Percentiles rank a stretch among this genome's conserved stretches.
phyloP scores from a whole-genome alignment of 2,113 vertebrate species.

The Coptodon rendalli region DNA sequence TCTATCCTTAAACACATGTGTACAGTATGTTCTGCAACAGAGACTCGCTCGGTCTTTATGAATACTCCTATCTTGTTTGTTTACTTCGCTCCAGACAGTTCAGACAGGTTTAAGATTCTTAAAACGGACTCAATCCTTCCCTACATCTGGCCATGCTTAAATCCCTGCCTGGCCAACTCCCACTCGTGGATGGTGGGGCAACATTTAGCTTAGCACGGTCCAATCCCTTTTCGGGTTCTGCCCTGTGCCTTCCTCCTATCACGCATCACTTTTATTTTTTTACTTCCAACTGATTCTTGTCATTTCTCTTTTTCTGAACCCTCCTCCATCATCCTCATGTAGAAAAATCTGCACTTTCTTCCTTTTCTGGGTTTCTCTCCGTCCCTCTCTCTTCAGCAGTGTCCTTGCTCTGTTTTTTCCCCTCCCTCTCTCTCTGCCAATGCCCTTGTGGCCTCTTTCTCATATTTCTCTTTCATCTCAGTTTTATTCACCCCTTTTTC shows the following conservation, averaged over 20 bases:
- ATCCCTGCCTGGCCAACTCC: constrained; percentile 25
- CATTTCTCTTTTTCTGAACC: not conserved
- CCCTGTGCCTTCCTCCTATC: not conserved
- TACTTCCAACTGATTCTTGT: not conserved
- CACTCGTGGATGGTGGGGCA: not conserved
- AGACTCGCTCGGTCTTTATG: not conserved
- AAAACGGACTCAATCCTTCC: constrained; percentile 57
- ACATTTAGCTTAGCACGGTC: constrained; percentile 24
- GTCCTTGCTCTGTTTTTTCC: constrained; percentile 6
- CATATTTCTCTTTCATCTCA: constrained; percentile 31
- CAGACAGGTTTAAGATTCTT: constrained; percentile 67
- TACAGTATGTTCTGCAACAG: not conserved
- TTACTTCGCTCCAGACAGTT: constrained; percentile 35
- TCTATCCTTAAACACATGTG: not conserved
- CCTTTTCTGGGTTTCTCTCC: not conserved
- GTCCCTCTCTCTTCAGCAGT: not conserved
- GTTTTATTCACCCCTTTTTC: not conserved
- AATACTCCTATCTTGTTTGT: constrained; percentile 2
- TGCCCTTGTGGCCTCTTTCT: constrained; percentile 23
- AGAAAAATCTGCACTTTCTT: not conserved
- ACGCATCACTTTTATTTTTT: constrained; percentile 1
- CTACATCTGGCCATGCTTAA: constrained; percentile 57
- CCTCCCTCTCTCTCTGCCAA: not conserved
- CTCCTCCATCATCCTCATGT: not conserved
- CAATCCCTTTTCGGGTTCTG: not conserved